Evolutionary conservation across 92 coral and sea anemone species (phyloP), one percentile per base, ranked within the genome.

Genomic region (Actinostola sp.): DNA sequence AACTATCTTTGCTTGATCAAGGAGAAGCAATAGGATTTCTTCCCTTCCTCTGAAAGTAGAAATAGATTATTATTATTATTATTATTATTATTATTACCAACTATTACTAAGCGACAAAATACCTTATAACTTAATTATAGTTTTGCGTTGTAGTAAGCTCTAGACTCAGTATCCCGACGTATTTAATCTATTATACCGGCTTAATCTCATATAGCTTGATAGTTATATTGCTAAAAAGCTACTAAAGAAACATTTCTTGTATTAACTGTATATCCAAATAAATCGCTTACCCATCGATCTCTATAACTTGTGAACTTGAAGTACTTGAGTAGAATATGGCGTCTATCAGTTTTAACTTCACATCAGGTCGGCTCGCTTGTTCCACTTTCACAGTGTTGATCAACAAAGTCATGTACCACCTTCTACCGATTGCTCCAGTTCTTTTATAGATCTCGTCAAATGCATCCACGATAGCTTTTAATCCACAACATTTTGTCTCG

Each of bases 401-500:
- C 34, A 75, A 31, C 17, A 50, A 29, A 12, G 2, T 52, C 55
- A 75, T 49, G 36, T 49, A 64, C 79, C 79, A 61, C 14, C 16
- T 6, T 51, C 5, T 75, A 14, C 52, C 63, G 11, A 1, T 17
- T 10, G n/a, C 38, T 13, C 48, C 28, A 16, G 32, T 2, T 7
- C 41, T 25, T n/a, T 48, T 17, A 0, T 29, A 61, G 8, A 75
- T 64, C 21, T 70, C 77, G 38, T 50, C 66, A 43, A 48, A 59
- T 0, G 91, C 91, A 26, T 83, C 70, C 50, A 70, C 74, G 5
- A 83, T 57, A 8, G 75, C 56, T 17, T 26, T 56, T 3, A 71
- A 30, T 1, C 77, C 80, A 26, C 57, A 10, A 9, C 54, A 0
- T 11, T 72, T 56, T 9, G 71, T 70, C 13, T 65, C 52, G 51